A percentile compares a stretch with the other conserved stretches of the same genome.
These are phyloP conservation scores for Poecilia wingei DNA, from an alignment of 2,797 vertebrate genomes.

Conservation along the genomic window DNA sequence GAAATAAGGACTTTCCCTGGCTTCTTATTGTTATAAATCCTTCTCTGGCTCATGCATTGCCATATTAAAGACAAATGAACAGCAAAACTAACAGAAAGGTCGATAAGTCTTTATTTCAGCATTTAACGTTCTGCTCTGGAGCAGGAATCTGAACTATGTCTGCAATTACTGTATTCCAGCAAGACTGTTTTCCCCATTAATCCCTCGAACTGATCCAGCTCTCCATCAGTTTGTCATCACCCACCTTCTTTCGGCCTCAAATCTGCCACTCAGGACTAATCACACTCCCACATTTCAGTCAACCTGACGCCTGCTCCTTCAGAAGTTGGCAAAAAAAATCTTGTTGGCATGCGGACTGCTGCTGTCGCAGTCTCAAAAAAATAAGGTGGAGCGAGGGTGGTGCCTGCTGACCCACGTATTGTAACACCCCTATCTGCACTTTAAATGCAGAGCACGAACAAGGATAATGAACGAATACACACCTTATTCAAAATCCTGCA, in stretches of 20 bases:
- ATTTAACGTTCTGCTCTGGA: slow-evolving; percentile 25
- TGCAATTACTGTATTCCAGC: slow-evolving; percentile 11
- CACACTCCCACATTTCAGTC: slow-evolving; percentile 57
- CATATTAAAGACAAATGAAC: not conserved
- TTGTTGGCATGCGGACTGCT: slow-evolving; percentile 31
- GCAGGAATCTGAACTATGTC: slow-evolving; percentile 31
- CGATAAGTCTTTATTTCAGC: not conserved
- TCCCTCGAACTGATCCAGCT: slow-evolving; percentile 51
- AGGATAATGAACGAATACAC: slow-evolving; percentile 18
- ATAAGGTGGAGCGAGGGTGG: slow-evolving; percentile 43
- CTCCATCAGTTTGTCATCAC: slow-evolving; percentile 68
- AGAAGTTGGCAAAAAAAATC: slow-evolving; percentile 27
- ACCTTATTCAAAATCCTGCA: not conserved
- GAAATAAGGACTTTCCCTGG: not conserved
- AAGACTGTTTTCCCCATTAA: slow-evolving; percentile 70
- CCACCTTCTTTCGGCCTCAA: slow-evolving; percentile 31
- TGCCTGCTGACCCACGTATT: slow-evolving; percentile 40
- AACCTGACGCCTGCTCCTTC: slow-evolving; percentile 49
- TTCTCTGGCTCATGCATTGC: not conserved
- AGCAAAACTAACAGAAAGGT: not conserved
- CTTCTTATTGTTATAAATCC: not conserved
- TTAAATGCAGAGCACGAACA: slow-evolving; percentile 13
- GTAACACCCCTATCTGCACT: slow-evolving; percentile 38
- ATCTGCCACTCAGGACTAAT: slow-evolving; percentile 54
- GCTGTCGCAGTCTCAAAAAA: slow-evolving; percentile 56